These are phyloP conservation scores for Atlantisia rogersi DNA, from an alignment of 2,113 vertebrate genomes.

Conservation along the genomic window DNA sequence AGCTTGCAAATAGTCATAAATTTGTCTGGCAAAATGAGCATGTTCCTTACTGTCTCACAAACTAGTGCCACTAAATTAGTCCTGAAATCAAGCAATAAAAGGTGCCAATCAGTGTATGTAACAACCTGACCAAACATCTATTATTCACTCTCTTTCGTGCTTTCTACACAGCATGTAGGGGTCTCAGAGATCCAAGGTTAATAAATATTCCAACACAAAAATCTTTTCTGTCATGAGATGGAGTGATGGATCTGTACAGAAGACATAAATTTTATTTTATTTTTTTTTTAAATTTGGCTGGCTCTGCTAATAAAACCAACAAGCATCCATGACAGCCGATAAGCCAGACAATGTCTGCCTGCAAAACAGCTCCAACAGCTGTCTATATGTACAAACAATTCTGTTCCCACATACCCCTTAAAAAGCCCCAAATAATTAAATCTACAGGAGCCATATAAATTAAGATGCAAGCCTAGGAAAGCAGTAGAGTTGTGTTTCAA, in stretches of 20 bases:
- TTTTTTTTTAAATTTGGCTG: background rate
- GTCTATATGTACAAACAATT: background rate
- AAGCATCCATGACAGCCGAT: background rate
- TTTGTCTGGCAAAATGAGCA: background rate
- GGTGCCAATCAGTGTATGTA: background rate
- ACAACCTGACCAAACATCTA: constrained; percentile 36
- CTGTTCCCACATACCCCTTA: background rate
- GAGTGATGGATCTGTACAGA: background rate
- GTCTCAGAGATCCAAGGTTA: constrained; percentile 13
- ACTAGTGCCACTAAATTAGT: background rate
- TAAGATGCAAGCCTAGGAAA: background rate
- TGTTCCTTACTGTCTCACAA: background rate
- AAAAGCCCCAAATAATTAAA: background rate
- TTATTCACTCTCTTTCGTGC: constrained; percentile 49
- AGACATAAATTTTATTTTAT: background rate
- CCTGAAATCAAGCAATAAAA: constrained; percentile 32
- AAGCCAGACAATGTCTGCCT: background rate
- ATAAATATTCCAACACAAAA: constrained; percentile 32
- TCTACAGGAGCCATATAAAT: background rate
- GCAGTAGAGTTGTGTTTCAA: background rate
- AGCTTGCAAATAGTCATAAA: background rate
- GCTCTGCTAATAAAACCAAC: background rate
- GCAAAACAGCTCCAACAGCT: background rate
- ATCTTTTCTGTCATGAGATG: background rate
- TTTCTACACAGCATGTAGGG: background rate